These are phyloP conservation scores for Campoletis sonorensis DNA, from an alignment of 1,140 invertebrate species.

Conservation along the genomic window DNA sequence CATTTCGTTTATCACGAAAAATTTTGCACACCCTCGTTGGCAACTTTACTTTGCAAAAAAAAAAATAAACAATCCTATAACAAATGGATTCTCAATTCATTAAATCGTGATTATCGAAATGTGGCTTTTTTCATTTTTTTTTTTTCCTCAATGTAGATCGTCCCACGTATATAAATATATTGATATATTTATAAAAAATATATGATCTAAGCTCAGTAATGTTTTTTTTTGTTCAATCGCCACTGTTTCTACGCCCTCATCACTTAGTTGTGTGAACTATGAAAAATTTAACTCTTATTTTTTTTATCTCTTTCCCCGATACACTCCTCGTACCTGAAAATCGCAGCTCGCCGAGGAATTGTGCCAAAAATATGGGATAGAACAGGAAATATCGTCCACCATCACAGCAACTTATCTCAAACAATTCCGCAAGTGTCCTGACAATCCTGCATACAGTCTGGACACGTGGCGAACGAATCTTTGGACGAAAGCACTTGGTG, in stretches of 20 bases:
- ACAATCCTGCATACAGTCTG: constrained; percentile 82
- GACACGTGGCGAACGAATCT: constrained; percentile 86
- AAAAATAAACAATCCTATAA: constrained; percentile 34
- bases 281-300: constrained; percentile 39
- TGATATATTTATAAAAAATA: constrained; percentile 14
- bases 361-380: constrained; percentile 81
- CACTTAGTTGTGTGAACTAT: constrained; percentile 19
- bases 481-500: constrained; percentile 87
- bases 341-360: constrained; percentile 83
- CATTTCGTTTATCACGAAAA: too few species aligned
- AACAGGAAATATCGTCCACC: constrained; percentile 79
- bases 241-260: constrained; percentile 28
- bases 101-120: constrained; percentile 35
- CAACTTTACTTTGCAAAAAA: too few species aligned
- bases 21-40: too few species aligned
- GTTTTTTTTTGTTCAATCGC: constrained; percentile 46
- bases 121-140: constrained; percentile 45
- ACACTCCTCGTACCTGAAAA: constrained; percentile 28
- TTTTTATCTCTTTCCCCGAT: constrained; percentile 64
- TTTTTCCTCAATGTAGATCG: constrained; percentile 30
- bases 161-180: constrained; percentile 26
- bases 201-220: constrained; percentile 37
- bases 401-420: constrained; percentile 83
- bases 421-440: constrained; percentile 86
- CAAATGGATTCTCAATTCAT: too few species aligned